Conservation (phyloP, 37 sponge, comb jelly and placozoan species). For the Diacarnus erythraeanus region DNA sequence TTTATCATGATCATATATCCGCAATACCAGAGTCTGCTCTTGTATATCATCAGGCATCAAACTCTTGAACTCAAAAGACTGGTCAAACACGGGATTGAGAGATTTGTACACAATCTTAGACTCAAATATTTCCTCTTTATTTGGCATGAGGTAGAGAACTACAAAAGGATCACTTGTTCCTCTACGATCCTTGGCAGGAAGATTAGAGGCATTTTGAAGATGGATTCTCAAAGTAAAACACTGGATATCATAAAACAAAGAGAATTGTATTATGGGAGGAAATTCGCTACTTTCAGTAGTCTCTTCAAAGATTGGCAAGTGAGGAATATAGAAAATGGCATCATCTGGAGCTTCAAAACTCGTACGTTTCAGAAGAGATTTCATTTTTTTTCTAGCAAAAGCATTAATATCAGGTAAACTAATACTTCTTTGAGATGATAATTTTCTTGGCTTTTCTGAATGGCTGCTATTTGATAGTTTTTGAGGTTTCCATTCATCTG, state of each 20-base stretch:
- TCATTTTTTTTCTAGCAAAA: too few species aligned
- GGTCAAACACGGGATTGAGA: constrained; percentile 42
- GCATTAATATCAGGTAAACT: not conserved
- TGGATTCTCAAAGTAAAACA: constrained; percentile 40
- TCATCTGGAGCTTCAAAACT: too few species aligned
- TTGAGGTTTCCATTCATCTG: too few species aligned
- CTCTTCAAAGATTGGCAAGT: constrained; percentile 9
- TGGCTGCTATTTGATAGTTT: too few species aligned
- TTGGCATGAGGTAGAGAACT: constrained; percentile 48
- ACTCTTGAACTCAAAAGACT: constrained; percentile 64
- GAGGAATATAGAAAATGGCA: too few species aligned
- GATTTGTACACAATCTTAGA: constrained; percentile 23
- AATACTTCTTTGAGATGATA: too few species aligned
- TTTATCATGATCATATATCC: constrained; percentile 26
- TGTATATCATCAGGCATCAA: constrained; percentile 37
- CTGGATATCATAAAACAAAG: constrained; percentile 58
- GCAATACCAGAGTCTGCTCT: constrained; percentile 24
- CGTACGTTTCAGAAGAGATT: too few species aligned
- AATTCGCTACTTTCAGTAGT: too few species aligned
- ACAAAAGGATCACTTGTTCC: constrained; percentile 41
- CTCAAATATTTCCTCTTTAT: constrained; percentile 51
- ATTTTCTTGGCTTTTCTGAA: too few species aligned
- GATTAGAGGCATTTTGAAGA: constrained; percentile 25
- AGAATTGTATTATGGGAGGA: constrained; percentile 39
- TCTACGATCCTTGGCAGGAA: constrained; percentile 18